These are phyloP conservation scores for Oreotragus oreotragus DNA, from an alignment of 2,113 vertebrate genomes.

Conservation along the genomic window DNA sequence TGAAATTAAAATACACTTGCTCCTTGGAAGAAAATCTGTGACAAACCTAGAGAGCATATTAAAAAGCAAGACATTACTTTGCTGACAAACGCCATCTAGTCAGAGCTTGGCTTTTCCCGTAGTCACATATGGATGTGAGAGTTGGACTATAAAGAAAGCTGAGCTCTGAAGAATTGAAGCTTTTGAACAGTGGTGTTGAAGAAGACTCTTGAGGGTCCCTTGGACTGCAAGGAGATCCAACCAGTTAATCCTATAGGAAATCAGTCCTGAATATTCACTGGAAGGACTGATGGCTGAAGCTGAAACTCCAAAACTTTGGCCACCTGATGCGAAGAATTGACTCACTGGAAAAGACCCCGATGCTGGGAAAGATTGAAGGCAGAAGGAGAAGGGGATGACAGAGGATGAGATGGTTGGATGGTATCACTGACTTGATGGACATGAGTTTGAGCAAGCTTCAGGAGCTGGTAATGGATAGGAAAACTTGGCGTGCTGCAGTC, in stretches of 20 bases:
- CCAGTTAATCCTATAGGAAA: background rate
- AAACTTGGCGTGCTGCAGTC: background rate
- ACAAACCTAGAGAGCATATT: background rate
- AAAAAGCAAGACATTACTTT: background rate
- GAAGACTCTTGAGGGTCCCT: background rate
- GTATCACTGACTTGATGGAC: background rate
- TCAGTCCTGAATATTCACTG: background rate
- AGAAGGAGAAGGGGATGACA: background rate
- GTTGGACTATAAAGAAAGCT: background rate
- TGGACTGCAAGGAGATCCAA: background rate
- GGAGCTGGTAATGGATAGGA: background rate
- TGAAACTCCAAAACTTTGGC: background rate
- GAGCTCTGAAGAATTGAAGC: background rate
- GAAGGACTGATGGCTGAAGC: background rate
- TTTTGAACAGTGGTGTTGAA: background rate
- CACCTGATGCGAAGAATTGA: background rate
- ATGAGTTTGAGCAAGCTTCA: background rate
- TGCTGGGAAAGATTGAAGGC: background rate
- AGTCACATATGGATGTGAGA: background rate
- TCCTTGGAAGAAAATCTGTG: background rate
- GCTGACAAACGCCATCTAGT: fast-evolving
- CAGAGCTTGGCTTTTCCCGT: background rate
- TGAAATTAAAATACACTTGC: background rate
- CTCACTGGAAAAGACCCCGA: background rate
- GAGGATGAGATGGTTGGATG: background rate